Conservation (phyloP, 1,140 invertebrate genomes). For the Drosophila tropicalis region DNA sequence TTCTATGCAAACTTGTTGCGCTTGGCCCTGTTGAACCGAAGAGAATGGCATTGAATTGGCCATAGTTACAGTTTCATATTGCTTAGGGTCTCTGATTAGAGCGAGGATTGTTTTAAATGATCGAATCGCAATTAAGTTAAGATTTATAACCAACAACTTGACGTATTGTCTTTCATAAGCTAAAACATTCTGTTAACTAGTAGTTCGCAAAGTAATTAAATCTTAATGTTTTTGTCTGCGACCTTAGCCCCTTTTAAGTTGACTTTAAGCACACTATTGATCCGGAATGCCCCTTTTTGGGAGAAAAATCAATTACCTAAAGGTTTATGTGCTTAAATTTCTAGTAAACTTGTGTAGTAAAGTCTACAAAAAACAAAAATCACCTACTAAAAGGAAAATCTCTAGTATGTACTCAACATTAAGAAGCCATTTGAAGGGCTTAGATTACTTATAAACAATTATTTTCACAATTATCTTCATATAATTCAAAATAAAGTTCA, state of each 20-base stretch:
- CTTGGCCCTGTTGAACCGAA: slow-evolving; percentile 18
- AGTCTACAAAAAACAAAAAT: too few relatives aligned
- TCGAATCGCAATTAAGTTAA: too few relatives aligned
- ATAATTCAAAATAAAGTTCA: too few relatives aligned
- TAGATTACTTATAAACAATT: too few relatives aligned
- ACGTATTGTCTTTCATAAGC: too few relatives aligned
- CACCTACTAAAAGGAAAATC: too few relatives aligned
- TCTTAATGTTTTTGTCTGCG: neutral
- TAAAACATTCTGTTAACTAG: neutral
- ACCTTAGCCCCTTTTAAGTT: neutral
- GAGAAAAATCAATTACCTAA: neutral
- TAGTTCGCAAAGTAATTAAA: neutral
- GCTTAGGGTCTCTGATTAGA: neutral
- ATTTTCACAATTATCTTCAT: too few relatives aligned
- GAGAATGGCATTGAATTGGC: neutral
- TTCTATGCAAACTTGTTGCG: slow-evolving; percentile 20
- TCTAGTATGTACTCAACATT: too few relatives aligned
- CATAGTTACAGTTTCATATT: neutral
- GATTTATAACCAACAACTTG: too few relatives aligned
- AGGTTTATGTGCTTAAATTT: neutral
- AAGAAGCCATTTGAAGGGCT: neutral
- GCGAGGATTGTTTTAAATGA: neutral
- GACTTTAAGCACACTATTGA: neutral
- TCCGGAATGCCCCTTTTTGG: too few relatives aligned
- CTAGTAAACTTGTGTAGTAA: neutral